Base-by-base conservation (phyloP, 2,888 invertebrate species). In the Meliscaeva auricollis region DNA sequence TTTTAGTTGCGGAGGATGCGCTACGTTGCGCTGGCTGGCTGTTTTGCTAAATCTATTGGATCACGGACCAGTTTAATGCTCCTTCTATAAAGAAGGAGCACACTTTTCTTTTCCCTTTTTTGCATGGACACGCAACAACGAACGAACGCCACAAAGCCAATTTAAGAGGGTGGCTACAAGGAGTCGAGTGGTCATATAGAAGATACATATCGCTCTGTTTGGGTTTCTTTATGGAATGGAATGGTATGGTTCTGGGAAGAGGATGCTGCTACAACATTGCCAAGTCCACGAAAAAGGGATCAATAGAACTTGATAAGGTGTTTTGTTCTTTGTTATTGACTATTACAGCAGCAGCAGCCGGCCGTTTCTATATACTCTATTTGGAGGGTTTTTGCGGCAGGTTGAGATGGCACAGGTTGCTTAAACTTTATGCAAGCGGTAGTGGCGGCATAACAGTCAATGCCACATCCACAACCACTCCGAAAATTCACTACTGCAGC, bases 201-300 rank as follows among this genome's bases (percentile, higher is more conserved):
- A 68, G 73, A 73, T 72, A 48, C 68, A 52, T 74, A 74, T 79
- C 69, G 79, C 2, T 26, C 17, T 17, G 13, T 17, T 32, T 9
- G 22, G 41, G 15, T 15, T 2, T 15, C n/a, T 30, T 9, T 32
- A 15, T 30, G n/a, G 15, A 15, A 13, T 35, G 38, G 20, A 8
- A 32, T 17, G 44, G 35, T 69, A 38, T 17, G 22, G 70, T 75
- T 75, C 84, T 46, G 41, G 38, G 80, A 75, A 69, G 79, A 70
- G 78, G 60, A 64, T n/a, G n/a, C n/a, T n/a, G n/a, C n/a, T n/a
- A 32, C 62, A 60, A 60, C 83, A 79, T 64, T 74, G 50, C 66
- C 75, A 79, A 80, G 79, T 72, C 58, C 80, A 84, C 79, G 83
- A 84, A 84, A 84, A 83, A 75, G 83, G 80, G 70, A 84, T 84